Percentiles rank a stretch among this genome's conserved stretches.
Conservation (phyloP, 2,797 vertebrate genomes). For the Euphonia xanthogaster region DNA sequence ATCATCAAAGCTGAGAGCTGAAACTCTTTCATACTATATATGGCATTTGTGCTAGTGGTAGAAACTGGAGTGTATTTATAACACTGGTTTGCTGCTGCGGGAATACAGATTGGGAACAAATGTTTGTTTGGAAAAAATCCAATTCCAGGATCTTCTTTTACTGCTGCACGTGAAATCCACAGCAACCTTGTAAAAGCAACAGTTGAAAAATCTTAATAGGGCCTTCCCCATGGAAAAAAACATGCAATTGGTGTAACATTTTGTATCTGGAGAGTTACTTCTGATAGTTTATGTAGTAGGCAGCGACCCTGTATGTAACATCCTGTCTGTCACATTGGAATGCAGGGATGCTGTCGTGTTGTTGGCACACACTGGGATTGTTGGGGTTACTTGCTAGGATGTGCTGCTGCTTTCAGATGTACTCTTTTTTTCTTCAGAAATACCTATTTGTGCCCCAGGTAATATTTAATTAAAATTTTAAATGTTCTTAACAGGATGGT, state of each 20-base stretch:
- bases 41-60: not conserved
- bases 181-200: not conserved
- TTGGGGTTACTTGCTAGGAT: not conserved
- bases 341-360: not conserved
- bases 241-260: not conserved
- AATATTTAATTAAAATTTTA: not conserved
- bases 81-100: slow-evolving; percentile 8
- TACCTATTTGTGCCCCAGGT: not conserved
- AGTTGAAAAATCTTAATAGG: not conserved
- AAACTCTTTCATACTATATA: slow-evolving; percentile 52
- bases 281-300: not conserved
- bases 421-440: not conserved
- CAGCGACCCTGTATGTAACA: not conserved
- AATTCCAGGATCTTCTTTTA: slow-evolving; percentile 26
- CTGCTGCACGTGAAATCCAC: not conserved
- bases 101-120: slow-evolving; percentile 23
- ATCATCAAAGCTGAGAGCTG: not conserved
- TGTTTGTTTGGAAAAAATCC: slow-evolving; percentile 38
- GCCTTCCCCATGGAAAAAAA: not conserved
- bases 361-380: rapidly evolving
- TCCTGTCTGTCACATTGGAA: not conserved
- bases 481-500: not conserved
- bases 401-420: not conserved
- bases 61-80: slow-evolving; percentile 32
- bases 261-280: not conserved